Evolutionary conservation across 2,113 vertebrate species (phyloP), one percentile per base, ranked within the genome.

Genomic region (Galbula dea): DNA sequence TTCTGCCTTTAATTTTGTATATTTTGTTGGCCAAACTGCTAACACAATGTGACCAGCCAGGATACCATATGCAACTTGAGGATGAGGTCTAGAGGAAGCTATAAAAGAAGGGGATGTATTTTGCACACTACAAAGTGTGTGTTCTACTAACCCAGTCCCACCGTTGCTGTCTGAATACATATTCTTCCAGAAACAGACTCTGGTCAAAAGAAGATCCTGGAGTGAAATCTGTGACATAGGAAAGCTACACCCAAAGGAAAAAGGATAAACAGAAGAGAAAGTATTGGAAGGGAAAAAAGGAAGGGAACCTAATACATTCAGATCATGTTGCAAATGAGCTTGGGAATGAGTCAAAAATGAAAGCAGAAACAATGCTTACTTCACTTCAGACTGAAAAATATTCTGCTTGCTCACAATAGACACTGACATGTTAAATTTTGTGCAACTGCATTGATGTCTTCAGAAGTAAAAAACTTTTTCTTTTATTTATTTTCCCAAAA

Each of bases 401-500:
- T 1, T 32, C 4, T 57, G 7, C 34, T 85, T 63, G 7, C 45
- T 43, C 32, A n/a, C 29, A 6, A 2, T 58, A 54, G 15, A 13
- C 9, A 17, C 1, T 62, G 43, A 27, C 8, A 10, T 54, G 16
- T 16, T 36, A 75, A 68, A 59, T 88, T 81, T 77, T 73, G 12
- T 52, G 22, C 14, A 66, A 72, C 37, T 41, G 24, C 32, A 76
- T 37, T 88, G 52, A 45, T 15, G 24, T 8, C 48, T 94, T 65
- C 30, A 59, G 81, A 90, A 93, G 19, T 10, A 43, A 90, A 81
- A 89, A 81, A 59, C 49, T 21, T 30, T 0, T 34, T 17, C 19
- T 82, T 66, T 45, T 89, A 86, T 93, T 71, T 86, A 43, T 86
- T 89, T 96, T 34, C 88, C 57, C 94, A 82, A 94, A 96, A 94